Evolutionary conservation across 2,113 vertebrate genomes (phyloP).

Genomic region (Poecile atricapillus): DNA sequence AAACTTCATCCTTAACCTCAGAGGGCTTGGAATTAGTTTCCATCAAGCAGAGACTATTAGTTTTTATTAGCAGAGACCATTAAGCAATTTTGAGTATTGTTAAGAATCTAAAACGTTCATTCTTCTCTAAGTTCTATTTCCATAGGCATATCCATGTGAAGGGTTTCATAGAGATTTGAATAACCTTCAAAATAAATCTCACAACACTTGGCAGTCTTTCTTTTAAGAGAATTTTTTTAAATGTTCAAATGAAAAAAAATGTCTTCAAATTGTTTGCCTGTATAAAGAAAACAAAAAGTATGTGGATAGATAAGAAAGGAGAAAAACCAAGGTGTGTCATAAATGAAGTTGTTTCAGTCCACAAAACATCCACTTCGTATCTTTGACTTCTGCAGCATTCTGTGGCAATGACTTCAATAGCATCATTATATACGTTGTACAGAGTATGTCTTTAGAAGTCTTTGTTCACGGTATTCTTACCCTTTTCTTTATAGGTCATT

Average conservation of each 20-base stretch:
- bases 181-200: not conserved
- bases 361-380: accelerated
- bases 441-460: not conserved
- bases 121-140: not conserved
- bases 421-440: not conserved
- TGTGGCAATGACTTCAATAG: not conserved
- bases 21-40: not conserved
- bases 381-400: not conserved
- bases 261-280: not conserved
- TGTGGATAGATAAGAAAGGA: not conserved
- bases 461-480: not conserved
- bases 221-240: not conserved
- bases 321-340: not conserved
- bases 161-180: not conserved
- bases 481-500: not conserved
- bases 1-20: not conserved
- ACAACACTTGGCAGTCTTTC: not conserved
- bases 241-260: not conserved
- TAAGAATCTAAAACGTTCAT: not conserved
- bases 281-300: not conserved
- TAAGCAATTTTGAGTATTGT: not conserved
- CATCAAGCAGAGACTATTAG: not conserved
- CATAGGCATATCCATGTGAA: not conserved
- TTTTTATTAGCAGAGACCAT: not conserved
- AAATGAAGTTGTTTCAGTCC: not conserved